Conservation (phyloP, 2,113 vertebrate genomes). For the Xiphophorus hellerii region DNA sequence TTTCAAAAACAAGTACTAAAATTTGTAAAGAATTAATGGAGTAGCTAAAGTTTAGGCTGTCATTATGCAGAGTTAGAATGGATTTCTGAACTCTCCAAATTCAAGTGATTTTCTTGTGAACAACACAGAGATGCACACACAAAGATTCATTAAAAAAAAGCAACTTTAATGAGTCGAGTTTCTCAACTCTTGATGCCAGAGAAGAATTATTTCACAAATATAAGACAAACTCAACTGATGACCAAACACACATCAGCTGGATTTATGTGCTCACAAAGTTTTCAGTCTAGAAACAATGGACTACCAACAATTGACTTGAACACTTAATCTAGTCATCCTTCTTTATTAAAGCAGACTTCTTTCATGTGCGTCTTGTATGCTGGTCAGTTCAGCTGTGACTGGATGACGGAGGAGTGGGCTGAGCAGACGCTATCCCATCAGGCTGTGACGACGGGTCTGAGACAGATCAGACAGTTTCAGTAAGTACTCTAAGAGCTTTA, state of each 20-base stretch:
- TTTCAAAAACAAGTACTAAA: neutral
- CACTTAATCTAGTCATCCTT: neutral
- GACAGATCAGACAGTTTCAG: neutral
- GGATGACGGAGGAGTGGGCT: conserved; percentile 75
- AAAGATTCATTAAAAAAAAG: conserved; percentile 55
- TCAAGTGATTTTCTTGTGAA: neutral
- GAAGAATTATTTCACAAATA: conserved; percentile 63
- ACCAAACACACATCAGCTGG: conserved; percentile 38
- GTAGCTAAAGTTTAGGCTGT: neutral
- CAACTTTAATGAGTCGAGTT: conserved; percentile 67
- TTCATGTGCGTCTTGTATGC: conserved; percentile 4
- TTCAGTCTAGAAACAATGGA: conserved; percentile 30
- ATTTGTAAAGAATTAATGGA: neutral
- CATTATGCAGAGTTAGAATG: neutral
- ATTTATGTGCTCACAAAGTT: conserved; percentile 32
- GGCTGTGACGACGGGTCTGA: conserved; percentile 75
- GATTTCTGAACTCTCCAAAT: neutral
- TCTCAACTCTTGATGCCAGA: conserved; percentile 58
- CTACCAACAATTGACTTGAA: conserved; percentile 13
- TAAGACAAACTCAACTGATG: conserved; percentile 21
- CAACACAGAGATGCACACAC: neutral
- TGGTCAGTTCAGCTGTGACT: conserved; percentile 49
- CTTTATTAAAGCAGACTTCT: neutral
- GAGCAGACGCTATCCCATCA: conserved; percentile 84
- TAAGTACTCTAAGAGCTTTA: neutral